Conservation (phyloP, 2,888 invertebrate species). For the Hylaea fasciaria region DNA sequence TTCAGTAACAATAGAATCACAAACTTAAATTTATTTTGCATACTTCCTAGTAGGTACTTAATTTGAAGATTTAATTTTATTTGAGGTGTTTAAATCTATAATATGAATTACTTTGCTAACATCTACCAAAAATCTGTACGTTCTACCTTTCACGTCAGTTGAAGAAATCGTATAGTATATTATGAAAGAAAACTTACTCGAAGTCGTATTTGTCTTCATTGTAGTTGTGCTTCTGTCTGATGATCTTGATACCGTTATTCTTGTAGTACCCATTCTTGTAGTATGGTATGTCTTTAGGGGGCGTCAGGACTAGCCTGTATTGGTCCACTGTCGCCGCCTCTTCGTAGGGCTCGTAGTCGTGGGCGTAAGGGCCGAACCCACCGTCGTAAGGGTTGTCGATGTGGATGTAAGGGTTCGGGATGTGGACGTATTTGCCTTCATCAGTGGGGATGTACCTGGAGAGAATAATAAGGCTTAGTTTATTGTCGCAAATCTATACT, state of each 20-base stretch:
- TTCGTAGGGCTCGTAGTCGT: slow-evolving; percentile 79
- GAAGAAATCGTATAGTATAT: too few species aligned
- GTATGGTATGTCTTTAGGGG: slow-evolving; percentile 72
- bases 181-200: slow-evolving; percentile 66
- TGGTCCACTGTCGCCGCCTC: slow-evolving; percentile 74
- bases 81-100: too few species aligned
- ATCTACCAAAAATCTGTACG: too few species aligned
- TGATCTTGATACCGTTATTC: slow-evolving; percentile 82
- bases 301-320: slow-evolving; percentile 65
- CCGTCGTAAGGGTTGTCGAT: slow-evolving; percentile 78
- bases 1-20: too few species aligned
- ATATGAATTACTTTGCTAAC: too few species aligned
- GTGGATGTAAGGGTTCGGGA: slow-evolving; percentile 83
- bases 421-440: slow-evolving; percentile 82
- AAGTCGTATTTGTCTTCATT: slow-evolving; percentile 82
- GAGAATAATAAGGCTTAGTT: slow-evolving; percentile 38
- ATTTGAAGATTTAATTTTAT: too few species aligned
- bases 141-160: too few species aligned
- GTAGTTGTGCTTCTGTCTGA: slow-evolving; percentile 78
- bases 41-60: too few species aligned
- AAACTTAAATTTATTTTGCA: too few species aligned
- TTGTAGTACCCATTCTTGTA: slow-evolving; percentile 81
- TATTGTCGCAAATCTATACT: too few species aligned
- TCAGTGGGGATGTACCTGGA: slow-evolving; percentile 76
- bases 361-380: slow-evolving; percentile 75